Evolutionary conservation across 2,888 invertebrate genomes (phyloP), one percentile per base, ranked within the genome.

Genomic region (Cancer borealis): DNA sequence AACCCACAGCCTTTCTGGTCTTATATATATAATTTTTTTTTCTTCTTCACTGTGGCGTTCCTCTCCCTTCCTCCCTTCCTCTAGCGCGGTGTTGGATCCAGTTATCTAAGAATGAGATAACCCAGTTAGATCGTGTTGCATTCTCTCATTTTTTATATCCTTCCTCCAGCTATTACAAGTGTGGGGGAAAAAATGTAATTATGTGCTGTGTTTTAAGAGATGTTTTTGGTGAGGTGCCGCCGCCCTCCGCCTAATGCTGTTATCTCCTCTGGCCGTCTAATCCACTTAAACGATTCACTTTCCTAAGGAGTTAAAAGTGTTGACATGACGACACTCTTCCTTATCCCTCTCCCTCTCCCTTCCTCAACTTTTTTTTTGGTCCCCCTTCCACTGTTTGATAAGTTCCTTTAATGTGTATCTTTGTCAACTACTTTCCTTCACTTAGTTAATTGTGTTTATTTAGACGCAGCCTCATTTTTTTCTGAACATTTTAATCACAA

Each of bases 211-310:
- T 90, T 90, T 90, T 90, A 90, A 10, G 89, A 90, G 47, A 90
- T 90, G 89, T 90, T 90, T 90, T 90, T 54, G 89, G 54, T 90
- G 30, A 90, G 54, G 89, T 21, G 17, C 45, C 47, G 26, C 54
- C 49, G 39, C 12, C 46, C 46, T 79, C 79, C 79, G 12, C 30
- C 89, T 90, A 90, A 90, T 90, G 89, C 26, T 90, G 54, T 90
- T 90, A 90, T 90, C 89, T 54, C 14, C 46, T 14, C 89, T 26
- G 54, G n/a, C 89, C 54, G 89, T 54, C 89, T 90, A 90, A 90
- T 90, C 89, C 89, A 90, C 47, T 90, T 90, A 90, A 90, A 54
- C 89, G 47, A 90, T 90, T 90, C 54, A 90, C 49, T 90, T 54
- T 46, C 89, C 54, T 12, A 26, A 26, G 49, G 89, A 90, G 89